Evolutionary conservation across 2,888 invertebrate genomes (phyloP), one percentile per base, ranked within the genome.

Genomic region (Drosophila glabriapex): DNA sequence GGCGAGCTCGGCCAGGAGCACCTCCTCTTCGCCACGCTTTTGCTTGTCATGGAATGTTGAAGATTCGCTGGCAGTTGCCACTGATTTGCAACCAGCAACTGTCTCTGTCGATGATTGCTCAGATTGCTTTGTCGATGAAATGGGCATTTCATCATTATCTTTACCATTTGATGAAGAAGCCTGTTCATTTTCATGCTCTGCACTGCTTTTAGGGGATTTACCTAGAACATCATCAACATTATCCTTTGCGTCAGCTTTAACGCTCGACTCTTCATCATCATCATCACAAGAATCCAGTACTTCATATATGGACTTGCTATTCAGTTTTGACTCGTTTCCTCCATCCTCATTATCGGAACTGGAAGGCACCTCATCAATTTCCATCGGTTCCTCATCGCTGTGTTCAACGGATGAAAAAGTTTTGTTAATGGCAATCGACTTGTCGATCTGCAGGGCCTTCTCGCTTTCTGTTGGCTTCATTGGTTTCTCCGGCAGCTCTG

Each of bases 1-100:
- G 3, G 77, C 28, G 5, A 86, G 50, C n/a, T 84, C 85, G 56
- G 82, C 80, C 12, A 91, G 65, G 5, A 90, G 75, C 3, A 61
- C 56, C 10, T 52, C 28, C 25, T 78, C 78, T 7, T 76, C 65
- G 25, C 62, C 83, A 56, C 12, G 73, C 12, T 60, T 68, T 50
- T 68, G 50, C 43, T 67, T 73, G 0, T 37, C 56, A 25, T 74
- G 68, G 28, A 73, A 73, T 59, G 43, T 33, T 0, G 62, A 43
- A 6, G 65, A 67, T 31, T 64, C 73, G 52, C 58, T 35, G 3
- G 35, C 41, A n/a, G 22, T 29, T 41, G 59, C 50, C 9, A 28
- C 5, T 52, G 33, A 3, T 16, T 63, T 29, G 43, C 22, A 14
- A 5, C 3, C 22, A 56, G 14, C 50, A 14, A 41, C 9, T 5